Percentiles rank a stretch among this genome's conserved stretches.
phyloP scores from a whole-genome alignment of 2,888 invertebrate species.

The Trissolcus japonicus region DNA sequence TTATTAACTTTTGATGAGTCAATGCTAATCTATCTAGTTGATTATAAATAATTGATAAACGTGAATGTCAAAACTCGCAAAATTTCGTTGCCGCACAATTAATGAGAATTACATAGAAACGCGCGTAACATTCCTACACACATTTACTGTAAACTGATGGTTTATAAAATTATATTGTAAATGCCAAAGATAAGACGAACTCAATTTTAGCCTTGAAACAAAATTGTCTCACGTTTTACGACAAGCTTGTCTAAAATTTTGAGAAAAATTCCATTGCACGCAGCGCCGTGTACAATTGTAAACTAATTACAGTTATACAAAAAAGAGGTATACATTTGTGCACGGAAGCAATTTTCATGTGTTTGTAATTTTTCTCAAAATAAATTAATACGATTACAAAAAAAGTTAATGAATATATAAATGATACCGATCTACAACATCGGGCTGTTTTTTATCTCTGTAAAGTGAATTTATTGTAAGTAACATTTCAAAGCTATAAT shows the following conservation, averaged over 20 bases:
- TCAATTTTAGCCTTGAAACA: slow-evolving; percentile 63
- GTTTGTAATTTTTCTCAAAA: slow-evolving; percentile 31
- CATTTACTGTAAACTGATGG: slow-evolving; percentile 39
- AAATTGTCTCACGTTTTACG: slow-evolving; percentile 47
- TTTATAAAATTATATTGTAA: slow-evolving; percentile 59
- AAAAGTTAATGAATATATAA: slow-evolving; percentile 47
- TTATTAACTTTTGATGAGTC: too few relatives aligned
- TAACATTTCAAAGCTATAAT: slow-evolving; percentile 50
- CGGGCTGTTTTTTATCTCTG: slow-evolving; percentile 57
- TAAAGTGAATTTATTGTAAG: slow-evolving; percentile 55
- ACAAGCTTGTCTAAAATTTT: slow-evolving; percentile 35
- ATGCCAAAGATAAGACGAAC: slow-evolving; percentile 66
- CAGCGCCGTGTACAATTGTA: slow-evolving; percentile 11
- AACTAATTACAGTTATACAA: slow-evolving; percentile 5
- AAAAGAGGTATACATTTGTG: not conserved
- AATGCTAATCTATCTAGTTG: not conserved
- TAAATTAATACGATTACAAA: slow-evolving; percentile 9
- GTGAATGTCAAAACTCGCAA: slow-evolving; percentile 6
- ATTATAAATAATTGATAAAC: not conserved
- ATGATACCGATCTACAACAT: slow-evolving; percentile 22
- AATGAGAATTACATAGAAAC: slow-evolving; percentile 4
- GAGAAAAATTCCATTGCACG: slow-evolving; percentile 24
- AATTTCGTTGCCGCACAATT: slow-evolving; percentile 14
- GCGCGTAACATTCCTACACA: slow-evolving; percentile 38
- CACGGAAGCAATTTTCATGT: slow-evolving; percentile 8